Evolutionary conservation across 2,113 vertebrate species (phyloP).

Genomic region (Perca flavescens): DNA sequence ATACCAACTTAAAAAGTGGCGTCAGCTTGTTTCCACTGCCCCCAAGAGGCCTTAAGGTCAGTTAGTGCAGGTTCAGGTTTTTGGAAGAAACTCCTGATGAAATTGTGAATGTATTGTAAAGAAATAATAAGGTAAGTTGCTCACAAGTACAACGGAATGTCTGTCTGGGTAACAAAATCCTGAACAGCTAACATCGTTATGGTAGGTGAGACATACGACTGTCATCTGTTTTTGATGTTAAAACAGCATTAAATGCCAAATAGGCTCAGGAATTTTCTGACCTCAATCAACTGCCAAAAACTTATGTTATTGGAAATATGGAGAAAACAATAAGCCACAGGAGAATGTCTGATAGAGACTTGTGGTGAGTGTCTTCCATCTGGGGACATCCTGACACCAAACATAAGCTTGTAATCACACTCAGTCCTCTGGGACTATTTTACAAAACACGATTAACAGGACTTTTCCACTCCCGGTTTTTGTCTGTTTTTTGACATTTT

Average conservation of each 20-base stretch:
- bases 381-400: slow-evolving; percentile 66
- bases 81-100: not conserved
- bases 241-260: slow-evolving; percentile 18
- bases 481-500: slow-evolving; percentile 54
- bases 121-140: not conserved
- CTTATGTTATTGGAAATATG: slow-evolving; percentile 32
- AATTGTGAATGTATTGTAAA: not conserved
- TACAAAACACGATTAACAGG: slow-evolving; percentile 62
- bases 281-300: slow-evolving; percentile 48
- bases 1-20: too few species aligned
- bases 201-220: not conserved
- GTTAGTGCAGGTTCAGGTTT: not conserved
- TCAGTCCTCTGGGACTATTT: slow-evolving; percentile 29
- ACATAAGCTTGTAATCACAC: slow-evolving; percentile 70
- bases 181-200: slow-evolving; percentile 10
- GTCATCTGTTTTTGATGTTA: slow-evolving; percentile 31
- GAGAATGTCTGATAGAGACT: slow-evolving; percentile 37
- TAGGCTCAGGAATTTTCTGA: slow-evolving; percentile 45
- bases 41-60: not conserved
- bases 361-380: slow-evolving; percentile 55
- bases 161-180: not conserved
- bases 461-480: slow-evolving; percentile 68
- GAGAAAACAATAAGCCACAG: slow-evolving; percentile 38
- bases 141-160: not conserved
- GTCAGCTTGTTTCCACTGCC: not conserved